Conservation (phyloP, 2,888 invertebrate genomes). For the Tetragonisca angustula region DNA sequence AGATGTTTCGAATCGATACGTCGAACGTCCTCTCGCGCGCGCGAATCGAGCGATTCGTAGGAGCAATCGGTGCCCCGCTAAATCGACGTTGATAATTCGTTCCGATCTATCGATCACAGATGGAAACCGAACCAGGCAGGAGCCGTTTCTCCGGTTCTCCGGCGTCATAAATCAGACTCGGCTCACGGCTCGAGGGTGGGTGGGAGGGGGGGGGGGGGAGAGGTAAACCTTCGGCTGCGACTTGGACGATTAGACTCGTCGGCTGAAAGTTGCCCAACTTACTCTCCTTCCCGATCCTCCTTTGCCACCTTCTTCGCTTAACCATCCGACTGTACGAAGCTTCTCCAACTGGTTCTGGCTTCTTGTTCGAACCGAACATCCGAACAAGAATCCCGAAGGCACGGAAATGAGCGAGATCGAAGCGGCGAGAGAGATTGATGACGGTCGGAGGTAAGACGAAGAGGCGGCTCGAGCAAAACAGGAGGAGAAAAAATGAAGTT, state of each 20-base stretch:
- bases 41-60: conserved; percentile 7
- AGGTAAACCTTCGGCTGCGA: conserved; percentile 51
- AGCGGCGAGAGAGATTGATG: not conserved
- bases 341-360: conserved; percentile 34
- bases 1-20: not conserved
- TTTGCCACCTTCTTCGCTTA: conserved; percentile 65
- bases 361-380: conserved; percentile 8
- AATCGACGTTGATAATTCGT: conserved; percentile 47
- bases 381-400: not conserved
- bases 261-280: conserved; percentile 65
- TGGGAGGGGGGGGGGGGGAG: not conserved
- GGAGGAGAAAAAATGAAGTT: not conserved
- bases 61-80: conserved; percentile 17
- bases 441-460: not conserved
- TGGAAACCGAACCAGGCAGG: conserved; percentile 26
- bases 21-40: not conserved
- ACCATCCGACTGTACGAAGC: conserved; percentile 51
- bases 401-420: conserved; percentile 2
- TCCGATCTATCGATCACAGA: conserved; percentile 63
- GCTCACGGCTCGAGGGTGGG: conserved; percentile 16
- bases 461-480: not conserved
- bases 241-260: conserved; percentile 70
- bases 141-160: conserved; percentile 23
- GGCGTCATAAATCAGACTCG: conserved; percentile 66
- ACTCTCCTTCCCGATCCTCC: conserved; percentile 50